Evolutionary conservation across 1,140 invertebrate genomes (phyloP), one percentile per base, ranked within the genome.

Genomic region (Varroa destructor): DNA sequence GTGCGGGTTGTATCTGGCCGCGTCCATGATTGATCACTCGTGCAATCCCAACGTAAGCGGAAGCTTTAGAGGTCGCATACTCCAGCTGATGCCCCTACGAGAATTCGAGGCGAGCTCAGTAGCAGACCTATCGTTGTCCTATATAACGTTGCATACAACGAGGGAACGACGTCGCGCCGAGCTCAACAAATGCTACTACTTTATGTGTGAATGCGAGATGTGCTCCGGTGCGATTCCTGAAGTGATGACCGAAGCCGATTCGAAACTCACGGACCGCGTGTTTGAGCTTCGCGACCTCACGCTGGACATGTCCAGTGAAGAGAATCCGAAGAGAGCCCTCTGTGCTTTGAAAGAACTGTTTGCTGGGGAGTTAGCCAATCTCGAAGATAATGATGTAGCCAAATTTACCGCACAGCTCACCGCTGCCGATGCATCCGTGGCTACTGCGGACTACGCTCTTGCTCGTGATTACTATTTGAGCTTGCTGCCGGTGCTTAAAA

Each of bases 11-110:
- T 67, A 67, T 46, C 61, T 67, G 12, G 61, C 61, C 40, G 40
- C 61, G 14, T 67, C 61, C 12, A 40, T 67, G 40, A 67, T 67
- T 46, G 61, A 67, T 37, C 61, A 67, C 36, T 67, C 61, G 61
- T 67, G 61, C 37, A 36, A 67, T 67, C 61, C 61, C 2, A 67
- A 67, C 37, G 10, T 67, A 3, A 67, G 40, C 12, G 61, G 40
- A 2, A 67, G 40, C 10, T 67, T 67, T 37, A 14, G 46, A 37
- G 61, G 61, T 14, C 61, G 37, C 12, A 40, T 43, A 8, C 40
- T 67, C 37, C 40, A 43, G 0, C 61, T 67, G 40, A 67, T 43
- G 46, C 40, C 46, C 12, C 12, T 40, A 43, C 61, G 61, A 14
- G 40, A 40, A 37, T 67, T n/a, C 37, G 61, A 67, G 46, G 40